Percentiles rank a stretch among this genome's conserved stretches.
Conservation (phyloP, 1,140 invertebrate genomes). For the Drosophila bifasciata region DNA sequence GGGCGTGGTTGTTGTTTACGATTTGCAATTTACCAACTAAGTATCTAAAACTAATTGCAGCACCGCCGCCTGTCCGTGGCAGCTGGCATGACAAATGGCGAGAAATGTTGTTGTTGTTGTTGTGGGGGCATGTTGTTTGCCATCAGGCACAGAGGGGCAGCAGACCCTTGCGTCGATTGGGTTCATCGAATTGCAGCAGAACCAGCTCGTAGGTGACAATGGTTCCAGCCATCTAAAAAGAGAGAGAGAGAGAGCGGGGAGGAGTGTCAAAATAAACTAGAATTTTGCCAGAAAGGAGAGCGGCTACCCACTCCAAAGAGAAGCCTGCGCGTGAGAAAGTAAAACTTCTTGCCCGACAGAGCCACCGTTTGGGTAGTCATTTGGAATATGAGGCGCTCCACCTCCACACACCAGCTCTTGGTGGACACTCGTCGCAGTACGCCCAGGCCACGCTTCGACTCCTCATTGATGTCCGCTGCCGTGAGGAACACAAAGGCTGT, state of each 20-base stretch:
- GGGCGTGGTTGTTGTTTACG: constrained; percentile 53
- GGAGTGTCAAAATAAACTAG: constrained; percentile 22
- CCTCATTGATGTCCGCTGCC: constrained; percentile 86
- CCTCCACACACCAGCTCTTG: constrained; percentile 85
- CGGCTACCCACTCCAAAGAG: constrained; percentile 86
- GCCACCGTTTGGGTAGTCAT: constrained; percentile 84
- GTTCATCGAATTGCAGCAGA: constrained; percentile 86
- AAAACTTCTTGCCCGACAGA: constrained; percentile 88
- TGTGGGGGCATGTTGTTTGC: constrained; percentile 10
- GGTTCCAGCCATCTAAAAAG: constrained; percentile 85
- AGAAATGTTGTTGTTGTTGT: not conserved
- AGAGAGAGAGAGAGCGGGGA: not conserved
- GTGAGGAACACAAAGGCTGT: constrained; percentile 86
- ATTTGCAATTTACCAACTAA: constrained; percentile 51
- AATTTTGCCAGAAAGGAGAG: constrained; percentile 29
- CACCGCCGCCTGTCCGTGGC: constrained; percentile 58
- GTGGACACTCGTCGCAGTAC: constrained; percentile 85
- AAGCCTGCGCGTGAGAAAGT: constrained; percentile 86
- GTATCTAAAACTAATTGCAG: constrained; percentile 65
- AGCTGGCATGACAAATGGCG: constrained; percentile 64
- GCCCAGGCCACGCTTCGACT: constrained; percentile 85
- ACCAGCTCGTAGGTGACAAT: constrained; percentile 89
- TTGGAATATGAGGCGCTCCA: constrained; percentile 78
- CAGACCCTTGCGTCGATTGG: constrained; percentile 73
- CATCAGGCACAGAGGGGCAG: constrained; percentile 61